These are phyloP conservation scores for Mobula birostris DNA, from an alignment of 2,113 vertebrate species.

Conservation along the genomic window DNA sequence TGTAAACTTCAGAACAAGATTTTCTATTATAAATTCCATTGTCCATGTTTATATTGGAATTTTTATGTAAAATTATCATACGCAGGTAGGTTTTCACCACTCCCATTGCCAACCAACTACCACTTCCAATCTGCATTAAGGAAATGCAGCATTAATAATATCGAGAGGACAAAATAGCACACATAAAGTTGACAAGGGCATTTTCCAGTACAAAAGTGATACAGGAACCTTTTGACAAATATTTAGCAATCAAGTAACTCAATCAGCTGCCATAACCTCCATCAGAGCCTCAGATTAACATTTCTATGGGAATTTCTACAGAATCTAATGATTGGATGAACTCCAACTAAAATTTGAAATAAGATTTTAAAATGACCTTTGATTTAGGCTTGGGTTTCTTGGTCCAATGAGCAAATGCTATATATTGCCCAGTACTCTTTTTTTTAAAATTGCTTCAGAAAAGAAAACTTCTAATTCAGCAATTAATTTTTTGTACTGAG, in stretches of 20 bases:
- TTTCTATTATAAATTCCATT: neutral
- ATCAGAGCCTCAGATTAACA: neutral
- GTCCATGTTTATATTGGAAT: neutral
- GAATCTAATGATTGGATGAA: neutral
- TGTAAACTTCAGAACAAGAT: neutral
- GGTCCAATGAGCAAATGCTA: neutral
- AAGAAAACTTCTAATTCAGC: neutral
- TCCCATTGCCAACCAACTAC: no score
- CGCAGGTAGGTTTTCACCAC: no score
- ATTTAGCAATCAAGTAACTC: no score
- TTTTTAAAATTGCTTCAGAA: neutral
- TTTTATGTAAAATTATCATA: neutral
- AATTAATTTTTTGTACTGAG: neutral
- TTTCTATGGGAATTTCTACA: neutral
- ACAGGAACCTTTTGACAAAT: neutral
- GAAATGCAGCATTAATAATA: neutral
- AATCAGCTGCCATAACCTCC: neutral
- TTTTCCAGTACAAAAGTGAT: neutral
- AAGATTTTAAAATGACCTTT: neutral
- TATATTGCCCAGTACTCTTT: neutral
- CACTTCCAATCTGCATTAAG: neutral
- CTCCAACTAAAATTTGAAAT: neutral
- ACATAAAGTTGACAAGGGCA: neutral
- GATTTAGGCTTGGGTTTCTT: neutral
- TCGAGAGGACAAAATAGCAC: neutral